A percentile compares a stretch with the other conserved stretches of the same genome.
These are phyloP conservation scores for Bombus vancouverensis DNA, from an alignment of 1,140 invertebrate genomes.

Conservation along the genomic window DNA sequence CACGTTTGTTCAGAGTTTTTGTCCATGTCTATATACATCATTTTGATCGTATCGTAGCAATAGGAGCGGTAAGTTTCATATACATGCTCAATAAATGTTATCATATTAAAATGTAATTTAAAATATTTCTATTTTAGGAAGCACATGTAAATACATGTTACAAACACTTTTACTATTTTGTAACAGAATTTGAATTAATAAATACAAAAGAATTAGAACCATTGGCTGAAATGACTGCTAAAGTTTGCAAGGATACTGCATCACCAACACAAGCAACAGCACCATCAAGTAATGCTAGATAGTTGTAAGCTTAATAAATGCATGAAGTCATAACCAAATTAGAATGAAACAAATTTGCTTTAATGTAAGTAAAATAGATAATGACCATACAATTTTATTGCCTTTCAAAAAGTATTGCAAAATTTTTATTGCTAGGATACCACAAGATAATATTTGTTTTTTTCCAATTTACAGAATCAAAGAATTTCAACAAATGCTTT, in stretches of 20 bases:
- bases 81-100: background rate
- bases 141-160: conserved; percentile 98
- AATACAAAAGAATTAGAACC: conserved; percentile 94
- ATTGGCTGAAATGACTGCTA: conserved; percentile 89
- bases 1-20: conserved; percentile 95
- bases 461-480: background rate
- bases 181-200: conserved; percentile 94
- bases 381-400: background rate
- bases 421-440: conserved; percentile 2
- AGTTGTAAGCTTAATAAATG: conserved; percentile 58
- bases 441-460: conserved; percentile 16
- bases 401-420: background rate
- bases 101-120: conserved; percentile 12
- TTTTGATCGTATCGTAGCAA: conserved; percentile 94
- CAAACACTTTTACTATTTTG: conserved; percentile 98
- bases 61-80: conserved; percentile 90
- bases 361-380: conserved; percentile 29
- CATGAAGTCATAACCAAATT: conserved; percentile 21
- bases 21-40: conserved; percentile 99
- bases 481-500: conserved; percentile 12
- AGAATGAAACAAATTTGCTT: background rate
- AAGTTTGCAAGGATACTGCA: conserved; percentile 85
- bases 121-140: conserved; percentile 86
- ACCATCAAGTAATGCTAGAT: conserved; percentile 69
- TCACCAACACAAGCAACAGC: conserved; percentile 65